Evolutionary conservation across 2,888 invertebrate species (phyloP).

Genomic region (Ectobius pallidus): DNA sequence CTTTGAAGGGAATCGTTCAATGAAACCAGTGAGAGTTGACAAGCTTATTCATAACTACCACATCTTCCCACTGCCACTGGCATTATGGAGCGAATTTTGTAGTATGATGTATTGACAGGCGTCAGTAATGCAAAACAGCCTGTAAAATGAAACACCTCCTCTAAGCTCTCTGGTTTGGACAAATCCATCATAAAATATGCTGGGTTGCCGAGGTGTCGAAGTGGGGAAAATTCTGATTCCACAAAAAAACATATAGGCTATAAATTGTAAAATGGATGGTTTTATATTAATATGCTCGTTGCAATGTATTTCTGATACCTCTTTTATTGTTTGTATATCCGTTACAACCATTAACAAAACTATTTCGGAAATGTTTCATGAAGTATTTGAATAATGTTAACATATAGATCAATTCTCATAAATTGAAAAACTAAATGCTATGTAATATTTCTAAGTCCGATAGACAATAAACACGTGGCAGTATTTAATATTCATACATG

Average conservation of each 20-base stretch:
- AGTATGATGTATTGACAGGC: not conserved
- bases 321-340: no score
- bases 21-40: conserved; percentile 1
- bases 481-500: no score
- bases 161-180: no score
- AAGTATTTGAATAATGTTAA: no score
- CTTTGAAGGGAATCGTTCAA: not conserved
- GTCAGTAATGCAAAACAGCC: not conserved
- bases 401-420: no score
- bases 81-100: not conserved
- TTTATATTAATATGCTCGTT: no score
- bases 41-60: not conserved
- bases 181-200: not conserved
- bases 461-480: no score
- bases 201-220: not conserved
- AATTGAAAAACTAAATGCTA: no score
- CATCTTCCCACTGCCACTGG: not conserved
- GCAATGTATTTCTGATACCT: no score
- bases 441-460: no score
- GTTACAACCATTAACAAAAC: no score
- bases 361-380: no score
- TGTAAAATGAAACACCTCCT: not conserved
- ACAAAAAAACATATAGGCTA: not conserved
- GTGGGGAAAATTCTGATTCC: not conserved
- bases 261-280: not conserved